phyloP scores from a whole-genome alignment of 2,888 invertebrate genomes.

The Cyclophora punctaria region DNA sequence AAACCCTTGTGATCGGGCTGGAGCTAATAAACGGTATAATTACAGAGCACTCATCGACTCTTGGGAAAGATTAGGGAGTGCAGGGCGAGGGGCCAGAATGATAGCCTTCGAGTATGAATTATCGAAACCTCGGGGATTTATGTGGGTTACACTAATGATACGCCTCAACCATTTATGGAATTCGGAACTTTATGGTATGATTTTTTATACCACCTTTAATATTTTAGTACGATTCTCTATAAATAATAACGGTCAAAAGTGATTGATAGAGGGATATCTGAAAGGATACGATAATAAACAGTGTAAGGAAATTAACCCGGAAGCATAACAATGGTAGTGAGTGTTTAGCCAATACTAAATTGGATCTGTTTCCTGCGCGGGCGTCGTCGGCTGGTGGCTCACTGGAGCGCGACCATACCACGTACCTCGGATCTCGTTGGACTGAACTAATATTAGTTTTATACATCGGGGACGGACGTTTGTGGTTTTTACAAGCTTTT shows the following conservation, averaged over 20 bases:
- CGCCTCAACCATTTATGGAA: constrained; percentile 26
- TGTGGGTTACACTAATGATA: constrained; percentile 42
- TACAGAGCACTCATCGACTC: constrained; percentile 35
- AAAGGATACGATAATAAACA: constrained; percentile 11
- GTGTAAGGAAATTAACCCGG: constrained; percentile 33
- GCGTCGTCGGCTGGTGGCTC: constrained; percentile 28
- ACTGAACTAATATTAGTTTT: constrained; percentile 52
- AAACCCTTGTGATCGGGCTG: constrained; percentile 40
- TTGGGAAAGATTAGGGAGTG: constrained; percentile 39
- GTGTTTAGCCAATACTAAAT: constrained; percentile 29
- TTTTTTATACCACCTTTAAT: constrained; percentile 22
- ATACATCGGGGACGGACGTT: constrained; percentile 27
- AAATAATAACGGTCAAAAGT: neutral
- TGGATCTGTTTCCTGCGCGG: constrained; percentile 37
- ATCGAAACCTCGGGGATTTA: constrained; percentile 45
- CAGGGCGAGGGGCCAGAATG: constrained; percentile 22
- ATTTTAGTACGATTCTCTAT: neutral
- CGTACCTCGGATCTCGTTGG: constrained; percentile 46
- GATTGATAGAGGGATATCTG: constrained; percentile 1
- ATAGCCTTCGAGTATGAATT: constrained; percentile 40
- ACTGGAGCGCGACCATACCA: constrained; percentile 36
- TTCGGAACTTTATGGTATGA: constrained; percentile 27
- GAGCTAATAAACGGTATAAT: constrained; percentile 55
- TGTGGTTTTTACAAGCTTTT: constrained; percentile 21
- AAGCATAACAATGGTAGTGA: constrained; percentile 31